Percentiles rank a stretch among this genome's conserved stretches.
phyloP scores from a whole-genome alignment of 2,113 vertebrate genomes.

The Pterocles burchelli region DNA sequence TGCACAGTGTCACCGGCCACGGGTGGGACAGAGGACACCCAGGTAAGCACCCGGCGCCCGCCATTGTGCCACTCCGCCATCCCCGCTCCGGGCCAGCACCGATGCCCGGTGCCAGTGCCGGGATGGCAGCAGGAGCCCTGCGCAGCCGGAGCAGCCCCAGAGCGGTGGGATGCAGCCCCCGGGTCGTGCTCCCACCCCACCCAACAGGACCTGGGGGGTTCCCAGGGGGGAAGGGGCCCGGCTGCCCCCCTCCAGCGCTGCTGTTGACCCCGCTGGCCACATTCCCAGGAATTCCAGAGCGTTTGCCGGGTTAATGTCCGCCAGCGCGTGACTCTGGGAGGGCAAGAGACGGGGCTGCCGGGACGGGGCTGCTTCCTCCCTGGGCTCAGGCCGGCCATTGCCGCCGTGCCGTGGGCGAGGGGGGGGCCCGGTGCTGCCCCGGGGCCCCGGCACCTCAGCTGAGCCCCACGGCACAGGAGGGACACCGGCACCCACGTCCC shows the following conservation, averaged over 20 bases:
- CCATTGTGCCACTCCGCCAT: fast-evolving
- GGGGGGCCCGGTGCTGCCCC: fast-evolving
- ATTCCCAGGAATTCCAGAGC: background rate
- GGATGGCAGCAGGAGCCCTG: background rate
- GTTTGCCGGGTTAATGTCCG: background rate
- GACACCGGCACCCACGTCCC: fast-evolving
- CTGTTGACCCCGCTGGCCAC: background rate
- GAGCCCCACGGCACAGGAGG: background rate
- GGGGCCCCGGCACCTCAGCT: background rate
- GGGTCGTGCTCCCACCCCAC: fast-evolving
- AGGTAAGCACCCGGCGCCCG: background rate
- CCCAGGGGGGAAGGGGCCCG: background rate
- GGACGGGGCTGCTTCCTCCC: background rate
- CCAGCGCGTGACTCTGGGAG: fast-evolving
- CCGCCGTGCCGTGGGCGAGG: fast-evolving
- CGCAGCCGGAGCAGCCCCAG: fast-evolving
- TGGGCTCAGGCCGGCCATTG: background rate
- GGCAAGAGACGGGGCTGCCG: no score
- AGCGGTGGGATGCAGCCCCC: fast-evolving
- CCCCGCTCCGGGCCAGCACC: background rate
- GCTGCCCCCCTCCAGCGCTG: background rate
- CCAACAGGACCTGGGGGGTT: background rate
- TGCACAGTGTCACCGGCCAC: fast-evolving
- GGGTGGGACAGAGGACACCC: background rate
- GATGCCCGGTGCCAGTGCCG: fast-evolving